Evolutionary conservation across 2,888 invertebrate genomes (phyloP).

Genomic region (Aphidoletes aphidimyza): DNA sequence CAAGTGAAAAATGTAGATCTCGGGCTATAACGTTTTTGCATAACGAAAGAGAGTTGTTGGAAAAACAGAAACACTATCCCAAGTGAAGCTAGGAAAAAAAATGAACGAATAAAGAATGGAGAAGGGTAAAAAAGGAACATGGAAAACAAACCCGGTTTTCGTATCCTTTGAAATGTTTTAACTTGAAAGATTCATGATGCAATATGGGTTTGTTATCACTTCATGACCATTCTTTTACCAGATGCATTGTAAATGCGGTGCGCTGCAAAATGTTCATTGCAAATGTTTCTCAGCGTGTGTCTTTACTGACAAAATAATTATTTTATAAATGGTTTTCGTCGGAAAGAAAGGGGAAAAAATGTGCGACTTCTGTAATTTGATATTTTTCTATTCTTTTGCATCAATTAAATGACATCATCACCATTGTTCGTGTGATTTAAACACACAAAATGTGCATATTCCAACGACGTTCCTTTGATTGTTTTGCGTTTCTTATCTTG

Average conservation of each 20-base stretch:
- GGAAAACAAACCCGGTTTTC: background rate
- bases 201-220: slow-evolving; percentile 36
- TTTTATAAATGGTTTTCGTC: background rate
- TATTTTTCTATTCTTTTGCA: background rate
- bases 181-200: slow-evolving; percentile 29
- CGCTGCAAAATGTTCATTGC: too few relatives aligned
- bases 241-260: background rate
- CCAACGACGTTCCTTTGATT: background rate
- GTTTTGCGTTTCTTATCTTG: background rate
- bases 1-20: background rate
- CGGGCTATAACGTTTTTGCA: background rate
- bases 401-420: background rate
- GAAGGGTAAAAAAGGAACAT: background rate
- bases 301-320: background rate
- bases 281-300: background rate
- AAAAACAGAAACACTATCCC: background rate
- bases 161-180: slow-evolving; percentile 16
- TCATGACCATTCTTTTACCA: background rate
- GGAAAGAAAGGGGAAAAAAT: background rate
- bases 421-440: background rate
- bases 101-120: too few relatives aligned
- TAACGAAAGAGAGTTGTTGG: background rate
- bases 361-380: background rate
- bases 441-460: background rate
- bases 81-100: background rate